Evolutionary conservation across 2,797 vertebrate species (phyloP).

Genomic region (Gambusia yucatana): DNA sequence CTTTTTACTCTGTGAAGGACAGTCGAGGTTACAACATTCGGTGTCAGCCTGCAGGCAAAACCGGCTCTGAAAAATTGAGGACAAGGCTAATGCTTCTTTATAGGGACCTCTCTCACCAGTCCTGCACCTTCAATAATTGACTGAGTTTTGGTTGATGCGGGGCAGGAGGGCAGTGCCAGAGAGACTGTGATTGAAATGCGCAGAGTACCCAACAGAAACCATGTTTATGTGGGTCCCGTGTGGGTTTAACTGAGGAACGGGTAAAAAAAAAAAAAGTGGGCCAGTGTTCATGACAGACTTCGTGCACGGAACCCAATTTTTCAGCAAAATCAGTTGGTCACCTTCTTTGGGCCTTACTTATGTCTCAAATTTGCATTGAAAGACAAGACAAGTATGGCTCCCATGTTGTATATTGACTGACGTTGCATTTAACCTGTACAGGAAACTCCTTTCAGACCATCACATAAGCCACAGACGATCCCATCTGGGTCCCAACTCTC

Average conservation of each 20-base stretch:
- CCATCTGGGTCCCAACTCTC: neutral
- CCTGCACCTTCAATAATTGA: neutral
- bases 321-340: neutral
- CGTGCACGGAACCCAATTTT: neutral
- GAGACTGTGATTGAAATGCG: neutral
- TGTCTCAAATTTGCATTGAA: neutral
- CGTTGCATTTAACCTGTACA: neutral
- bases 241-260: neutral
- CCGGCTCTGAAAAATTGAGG: slow-evolving; percentile 23
- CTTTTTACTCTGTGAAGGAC: slow-evolving; percentile 44
- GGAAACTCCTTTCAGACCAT: neutral
- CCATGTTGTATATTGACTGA: neutral
- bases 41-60: slow-evolving; percentile 42
- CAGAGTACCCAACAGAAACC: neutral
- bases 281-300: neutral
- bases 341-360: neutral
- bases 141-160: neutral
- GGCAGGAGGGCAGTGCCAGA: neutral
- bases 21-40: slow-evolving; percentile 37
- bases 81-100: slow-evolving; percentile 9
- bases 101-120: neutral
- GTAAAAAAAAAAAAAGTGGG: neutral
- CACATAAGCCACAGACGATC: neutral
- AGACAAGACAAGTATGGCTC: neutral
- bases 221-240: neutral